phyloP scores from a whole-genome alignment of 1,140 invertebrate species.

The Drosophila grimshawi region DNA sequence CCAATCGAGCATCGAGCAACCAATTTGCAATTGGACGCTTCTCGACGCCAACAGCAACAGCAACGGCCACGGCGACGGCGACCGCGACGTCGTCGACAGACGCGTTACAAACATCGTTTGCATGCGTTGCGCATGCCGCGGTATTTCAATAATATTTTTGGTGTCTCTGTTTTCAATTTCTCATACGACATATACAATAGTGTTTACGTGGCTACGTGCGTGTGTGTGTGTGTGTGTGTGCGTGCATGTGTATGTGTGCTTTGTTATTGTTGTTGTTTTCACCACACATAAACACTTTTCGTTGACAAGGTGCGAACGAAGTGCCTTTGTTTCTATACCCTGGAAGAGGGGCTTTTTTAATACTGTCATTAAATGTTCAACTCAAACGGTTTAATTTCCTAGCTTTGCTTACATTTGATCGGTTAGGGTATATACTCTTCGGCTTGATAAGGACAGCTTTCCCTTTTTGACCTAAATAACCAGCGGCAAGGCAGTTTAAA shows the following conservation, averaged over 20 bases:
- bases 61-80: not conserved
- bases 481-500: constrained; percentile 36
- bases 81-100: not conserved
- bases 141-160: constrained; percentile 66
- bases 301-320: constrained; percentile 61
- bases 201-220: not conserved
- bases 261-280: constrained; percentile 68
- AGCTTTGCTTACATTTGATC: too few species aligned
- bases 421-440: not conserved
- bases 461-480: constrained; percentile 4
- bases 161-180: constrained; percentile 38
- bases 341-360: not conserved
- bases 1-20: constrained; percentile 34
- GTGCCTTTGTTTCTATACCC: constrained; percentile 33
- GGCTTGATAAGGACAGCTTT: too few species aligned
- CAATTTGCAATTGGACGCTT: constrained; percentile 29
- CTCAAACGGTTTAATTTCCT: too few species aligned
- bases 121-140: constrained; percentile 65
- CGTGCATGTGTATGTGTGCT: constrained; percentile 17
- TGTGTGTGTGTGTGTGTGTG: constrained; percentile 40
- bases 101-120: constrained; percentile 61
- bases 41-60: constrained; percentile 20
- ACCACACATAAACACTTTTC: constrained; percentile 19
- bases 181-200: not conserved
- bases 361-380: not conserved